phyloP scores from a whole-genome alignment of 2,888 invertebrate species.

The Diaphora mendica region DNA sequence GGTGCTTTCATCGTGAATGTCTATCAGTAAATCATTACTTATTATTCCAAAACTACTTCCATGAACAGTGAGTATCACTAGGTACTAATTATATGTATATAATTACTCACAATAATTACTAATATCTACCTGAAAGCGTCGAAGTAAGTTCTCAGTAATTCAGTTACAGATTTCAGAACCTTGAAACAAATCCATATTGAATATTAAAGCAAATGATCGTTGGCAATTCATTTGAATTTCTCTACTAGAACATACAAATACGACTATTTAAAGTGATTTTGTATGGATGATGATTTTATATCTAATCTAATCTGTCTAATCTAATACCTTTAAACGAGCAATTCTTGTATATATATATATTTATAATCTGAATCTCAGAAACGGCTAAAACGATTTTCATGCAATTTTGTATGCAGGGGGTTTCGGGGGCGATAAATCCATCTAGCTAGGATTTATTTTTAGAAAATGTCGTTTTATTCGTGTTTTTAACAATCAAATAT shows the following conservation, averaged over 20 bases:
- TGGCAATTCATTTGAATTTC: constrained; percentile 34
- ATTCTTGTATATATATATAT: too few species aligned
- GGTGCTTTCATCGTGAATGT: not conserved
- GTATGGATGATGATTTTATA: too few species aligned
- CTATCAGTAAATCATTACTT: not conserved
- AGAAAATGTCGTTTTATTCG: too few species aligned
- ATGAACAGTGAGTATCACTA: not conserved
- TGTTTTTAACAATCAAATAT: too few species aligned
- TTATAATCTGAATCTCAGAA: too few species aligned
- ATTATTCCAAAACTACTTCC: too few species aligned
- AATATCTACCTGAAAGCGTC: constrained; percentile 5
- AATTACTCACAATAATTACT: not conserved
- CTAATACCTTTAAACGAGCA: too few species aligned
- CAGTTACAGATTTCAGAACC: constrained; percentile 12
- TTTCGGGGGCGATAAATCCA: too few species aligned
- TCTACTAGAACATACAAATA: not conserved
- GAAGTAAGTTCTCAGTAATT: constrained; percentile 9
- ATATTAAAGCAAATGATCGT: constrained; percentile 19
- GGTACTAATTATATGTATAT: not conserved
- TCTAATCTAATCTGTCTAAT: too few species aligned
- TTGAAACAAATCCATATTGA: constrained; percentile 16
- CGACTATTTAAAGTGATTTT: constrained; percentile 4
- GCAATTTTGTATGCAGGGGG: too few species aligned
- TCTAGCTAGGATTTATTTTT: too few species aligned
- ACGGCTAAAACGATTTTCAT: too few species aligned